A percentile compares a stretch with the other conserved stretches of the same genome.
phyloP scores from a whole-genome alignment of 2,113 vertebrate species.

The Grus americana region DNA sequence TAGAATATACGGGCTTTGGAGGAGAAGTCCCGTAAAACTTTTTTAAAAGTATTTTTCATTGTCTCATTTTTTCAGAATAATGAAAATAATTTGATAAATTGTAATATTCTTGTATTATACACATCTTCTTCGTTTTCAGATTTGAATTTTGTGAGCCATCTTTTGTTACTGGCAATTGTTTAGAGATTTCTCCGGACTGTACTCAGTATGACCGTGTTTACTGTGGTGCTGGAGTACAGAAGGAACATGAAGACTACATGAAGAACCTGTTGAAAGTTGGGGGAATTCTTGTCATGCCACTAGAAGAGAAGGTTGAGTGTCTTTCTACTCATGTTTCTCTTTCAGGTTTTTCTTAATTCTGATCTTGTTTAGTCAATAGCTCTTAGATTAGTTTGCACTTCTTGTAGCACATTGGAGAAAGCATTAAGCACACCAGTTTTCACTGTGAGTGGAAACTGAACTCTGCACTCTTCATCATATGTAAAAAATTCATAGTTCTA shows the following conservation, averaged over 20 bases:
- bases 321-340: neutral
- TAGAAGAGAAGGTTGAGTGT: constrained; percentile 90
- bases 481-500: neutral
- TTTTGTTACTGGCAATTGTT: constrained; percentile 92
- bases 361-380: neutral
- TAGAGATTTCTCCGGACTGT: constrained; percentile 91
- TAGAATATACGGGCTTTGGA: neutral
- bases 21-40: neutral
- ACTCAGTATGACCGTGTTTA: constrained; percentile 94
- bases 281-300: constrained; percentile 94
- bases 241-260: constrained; percentile 95
- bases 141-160: constrained; percentile 97
- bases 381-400: neutral
- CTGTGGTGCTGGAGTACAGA: constrained; percentile 95
- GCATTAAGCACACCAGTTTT: neutral
- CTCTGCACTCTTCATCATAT: neutral
- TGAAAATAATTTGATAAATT: neutral
- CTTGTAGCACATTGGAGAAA: neutral
- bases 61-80: neutral
- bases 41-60: neutral
- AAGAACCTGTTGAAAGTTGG: constrained; percentile 93
- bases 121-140: constrained; percentile 62
- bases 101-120: neutral
- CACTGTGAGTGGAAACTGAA: neutral
- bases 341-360: neutral